A percentile compares a stretch with the other conserved stretches of the same genome.
Evolutionary conservation across 2,888 invertebrate species (phyloP).

Genomic region (Ophonus ardosiacus): DNA sequence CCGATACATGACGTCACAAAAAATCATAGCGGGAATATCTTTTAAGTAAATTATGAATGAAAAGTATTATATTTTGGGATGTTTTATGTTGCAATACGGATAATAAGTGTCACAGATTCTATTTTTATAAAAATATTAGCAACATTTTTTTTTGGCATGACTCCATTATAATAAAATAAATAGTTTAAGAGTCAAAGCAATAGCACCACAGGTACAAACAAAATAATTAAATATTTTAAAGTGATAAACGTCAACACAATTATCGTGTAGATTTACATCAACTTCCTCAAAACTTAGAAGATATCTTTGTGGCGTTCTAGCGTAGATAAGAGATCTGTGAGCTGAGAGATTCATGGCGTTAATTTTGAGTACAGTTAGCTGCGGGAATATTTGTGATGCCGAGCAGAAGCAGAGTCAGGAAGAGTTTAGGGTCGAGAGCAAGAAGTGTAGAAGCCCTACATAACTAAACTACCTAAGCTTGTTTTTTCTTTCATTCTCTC

Average conservation of each 20-base stretch:
- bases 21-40: too few species aligned
- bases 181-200: too few species aligned
- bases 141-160: too few species aligned
- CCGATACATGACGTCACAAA: too few species aligned
- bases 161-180: too few species aligned
- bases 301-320: neutral
- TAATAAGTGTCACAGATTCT: too few species aligned
- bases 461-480: slow-evolving; percentile 61
- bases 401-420: neutral
- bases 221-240: too few species aligned
- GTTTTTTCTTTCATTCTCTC: slow-evolving; percentile 55
- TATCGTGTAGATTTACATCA: neutral
- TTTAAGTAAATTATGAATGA: too few species aligned
- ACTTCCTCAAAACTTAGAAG: neutral
- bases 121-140: too few species aligned
- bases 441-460: slow-evolving; percentile 44
- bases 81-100: too few species aligned
- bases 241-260: neutral
- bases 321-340: slow-evolving; percentile 51
- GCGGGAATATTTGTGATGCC: slow-evolving; percentile 58
- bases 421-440: slow-evolving; percentile 25
- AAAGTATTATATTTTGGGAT: too few species aligned
- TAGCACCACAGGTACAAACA: too few species aligned
- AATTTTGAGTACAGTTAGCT: slow-evolving; percentile 56
- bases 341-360: slow-evolving; percentile 57